Percentiles rank a stretch among this genome's conserved stretches.
Evolutionary conservation across 2,888 invertebrate species (phyloP).

Genomic region (Mythimna pallens): DNA sequence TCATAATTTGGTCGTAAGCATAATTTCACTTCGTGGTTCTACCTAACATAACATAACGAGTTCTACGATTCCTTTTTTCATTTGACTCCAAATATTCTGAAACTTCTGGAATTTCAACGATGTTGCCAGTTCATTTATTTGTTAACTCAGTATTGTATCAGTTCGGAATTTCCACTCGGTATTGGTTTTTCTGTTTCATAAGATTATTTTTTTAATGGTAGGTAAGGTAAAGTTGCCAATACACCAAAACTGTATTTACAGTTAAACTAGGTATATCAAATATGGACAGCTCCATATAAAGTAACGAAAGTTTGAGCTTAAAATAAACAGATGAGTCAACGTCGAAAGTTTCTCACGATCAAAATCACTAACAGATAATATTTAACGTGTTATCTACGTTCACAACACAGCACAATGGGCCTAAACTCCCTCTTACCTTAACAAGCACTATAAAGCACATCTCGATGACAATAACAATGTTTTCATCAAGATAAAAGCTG

Average conservation of each 20-base stretch:
- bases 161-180: conserved; percentile 42
- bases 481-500: conserved; percentile 56
- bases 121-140: conserved; percentile 1
- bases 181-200: conserved; percentile 35
- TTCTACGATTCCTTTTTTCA: too few species aligned
- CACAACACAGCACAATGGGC: conserved; percentile 28
- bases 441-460: conserved; percentile 26
- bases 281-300: conserved; percentile 29
- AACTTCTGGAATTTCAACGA: neutral
- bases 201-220: conserved; percentile 11
- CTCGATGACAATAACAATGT: conserved; percentile 33
- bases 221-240: neutral
- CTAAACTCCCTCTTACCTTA: conserved; percentile 13
- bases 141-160: conserved; percentile 27
- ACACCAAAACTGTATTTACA: neutral
- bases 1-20: too few species aligned
- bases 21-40: too few species aligned
- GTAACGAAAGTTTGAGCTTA: conserved; percentile 37
- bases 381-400: conserved; percentile 12
- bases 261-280: neutral
- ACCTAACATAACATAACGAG: too few species aligned
- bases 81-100: too few species aligned
- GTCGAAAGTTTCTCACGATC: conserved; percentile 48
- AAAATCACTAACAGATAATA: conserved; percentile 8
- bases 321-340: conserved; percentile 27